These are phyloP conservation scores for Arctia plantaginis DNA, from an alignment of 2,888 invertebrate species.

Conservation along the genomic window DNA sequence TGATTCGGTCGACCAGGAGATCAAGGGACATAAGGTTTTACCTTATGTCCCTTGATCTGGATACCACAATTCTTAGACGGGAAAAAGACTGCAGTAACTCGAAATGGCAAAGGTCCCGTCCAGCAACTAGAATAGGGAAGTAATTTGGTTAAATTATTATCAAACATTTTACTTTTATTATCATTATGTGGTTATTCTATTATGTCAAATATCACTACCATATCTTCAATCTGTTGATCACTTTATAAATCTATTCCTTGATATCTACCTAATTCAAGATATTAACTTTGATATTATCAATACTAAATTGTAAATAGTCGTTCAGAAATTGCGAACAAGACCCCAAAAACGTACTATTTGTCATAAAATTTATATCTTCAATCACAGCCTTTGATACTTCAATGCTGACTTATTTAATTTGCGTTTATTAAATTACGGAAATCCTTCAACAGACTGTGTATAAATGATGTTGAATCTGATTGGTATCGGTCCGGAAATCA, in stretches of 20 bases:
- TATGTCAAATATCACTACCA: not conserved
- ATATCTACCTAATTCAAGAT: not conserved
- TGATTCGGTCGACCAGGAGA: too few species aligned
- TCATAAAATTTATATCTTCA: not conserved
- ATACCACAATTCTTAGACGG: too few species aligned
- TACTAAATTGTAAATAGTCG: too few species aligned
- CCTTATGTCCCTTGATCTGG: too few species aligned
- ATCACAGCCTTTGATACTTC: not conserved
- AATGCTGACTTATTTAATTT: slow-evolving; percentile 1
- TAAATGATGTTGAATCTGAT: slow-evolving; percentile 10
- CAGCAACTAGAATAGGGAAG: too few species aligned
- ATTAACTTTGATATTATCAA: not conserved
- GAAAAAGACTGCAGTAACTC: too few species aligned
- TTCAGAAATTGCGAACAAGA: not conserved
- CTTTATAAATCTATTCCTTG: too few species aligned
- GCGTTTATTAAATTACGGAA: not conserved
- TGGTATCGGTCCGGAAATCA: slow-evolving; percentile 7
- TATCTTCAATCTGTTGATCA: not conserved
- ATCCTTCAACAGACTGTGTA: not conserved
- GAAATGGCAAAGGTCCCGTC: too few species aligned
- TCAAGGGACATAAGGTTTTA: too few species aligned
- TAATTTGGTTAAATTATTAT: not conserved
- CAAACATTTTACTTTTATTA: not conserved
- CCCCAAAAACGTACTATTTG: not conserved
- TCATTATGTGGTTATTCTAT: not conserved